Base-by-base conservation (phyloP, 2,888 invertebrate species). In the Junonia oenone region DNA sequence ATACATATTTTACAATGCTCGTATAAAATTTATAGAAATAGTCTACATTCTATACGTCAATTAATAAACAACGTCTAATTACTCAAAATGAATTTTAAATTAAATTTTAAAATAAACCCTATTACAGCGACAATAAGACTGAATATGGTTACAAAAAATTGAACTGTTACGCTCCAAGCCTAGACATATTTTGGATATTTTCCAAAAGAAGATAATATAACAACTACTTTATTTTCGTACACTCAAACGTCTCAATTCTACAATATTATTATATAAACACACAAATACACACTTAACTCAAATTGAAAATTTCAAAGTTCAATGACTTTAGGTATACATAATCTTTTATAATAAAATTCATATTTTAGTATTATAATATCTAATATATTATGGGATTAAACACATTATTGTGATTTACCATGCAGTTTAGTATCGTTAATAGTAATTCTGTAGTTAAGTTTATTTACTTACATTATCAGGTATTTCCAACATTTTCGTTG, bases 391-490 rank as follows among this genome's bases (percentile, higher is more conserved):
- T 11, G 19, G 38, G 17, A 19, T 19, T 17, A 40, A 43, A 13
- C 6, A 26, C 1, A 43, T 9, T 17, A 17, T 26, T 45, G n/a
- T 22, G 6, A 13, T 14, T 45, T 26, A 38, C n/a, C n/a, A n/a
- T 11, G 13, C 9, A 17, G 29, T 46, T 8, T 17, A 14, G 6
- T 31, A 17, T 46, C 6, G 22, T 43, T 9, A 43, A 31, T 17
- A 2, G 8, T 22, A 9, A 13, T 27, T 6, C n/a, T 19, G 9
- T 37, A 15, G 8, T 17, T 1, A n/a, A 6, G 1, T 15, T 1
- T 13, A 1, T 14, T 1, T 19, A 77, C 85, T 84, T 63, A 85
- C 85, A 67, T 83, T 84, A 66, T 85, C 85, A 63, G 77, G 73
- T 59, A 83, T 69, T 55, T 85, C 85, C 69, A 85, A 72, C 81